A percentile compares a stretch with the other conserved stretches of the same genome.
These are phyloP conservation scores for Petrocephalus microphthalmus DNA, from an alignment of 2,113 vertebrate genomes.

Conservation along the genomic window DNA sequence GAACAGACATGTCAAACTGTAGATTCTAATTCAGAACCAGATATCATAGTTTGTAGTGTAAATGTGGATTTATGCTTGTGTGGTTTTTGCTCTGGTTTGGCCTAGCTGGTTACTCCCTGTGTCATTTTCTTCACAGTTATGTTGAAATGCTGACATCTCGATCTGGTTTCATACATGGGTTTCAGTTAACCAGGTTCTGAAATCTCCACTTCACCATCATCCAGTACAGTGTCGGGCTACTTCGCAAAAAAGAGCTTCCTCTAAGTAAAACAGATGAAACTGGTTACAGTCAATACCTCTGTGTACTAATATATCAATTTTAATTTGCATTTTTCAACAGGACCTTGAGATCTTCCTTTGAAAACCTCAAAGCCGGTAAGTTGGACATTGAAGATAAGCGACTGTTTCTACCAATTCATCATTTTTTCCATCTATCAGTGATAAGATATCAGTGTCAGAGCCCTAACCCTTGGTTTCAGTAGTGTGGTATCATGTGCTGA, in stretches of 20 bases:
- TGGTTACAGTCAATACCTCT: neutral
- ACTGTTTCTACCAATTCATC: neutral
- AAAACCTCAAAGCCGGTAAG: slow-evolving; percentile 71
- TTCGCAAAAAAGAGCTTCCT: neutral
- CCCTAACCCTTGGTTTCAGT: neutral
- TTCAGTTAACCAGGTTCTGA: neutral
- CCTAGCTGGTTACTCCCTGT: neutral
- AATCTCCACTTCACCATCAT: neutral
- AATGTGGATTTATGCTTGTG: neutral
- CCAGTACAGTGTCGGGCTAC: neutral
- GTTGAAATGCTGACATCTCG: neutral
- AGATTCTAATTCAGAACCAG: neutral
- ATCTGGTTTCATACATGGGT: neutral
- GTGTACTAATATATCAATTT: neutral
- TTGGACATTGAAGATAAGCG: slow-evolving; percentile 21
- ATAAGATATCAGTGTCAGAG: neutral
- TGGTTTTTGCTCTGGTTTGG: neutral
- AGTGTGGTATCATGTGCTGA: neutral
- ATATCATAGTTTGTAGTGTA: neutral
- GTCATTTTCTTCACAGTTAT: neutral
- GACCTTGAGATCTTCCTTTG: slow-evolving; percentile 68
- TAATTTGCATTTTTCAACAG: slow-evolving; percentile 42
- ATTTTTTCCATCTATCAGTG: neutral
- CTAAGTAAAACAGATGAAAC: neutral
- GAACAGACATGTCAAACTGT: too few species aligned